Evolutionary conservation across 2,113 vertebrate species (phyloP), one percentile per base, ranked within the genome.

Genomic region (Pomatostomus ruficeps): DNA sequence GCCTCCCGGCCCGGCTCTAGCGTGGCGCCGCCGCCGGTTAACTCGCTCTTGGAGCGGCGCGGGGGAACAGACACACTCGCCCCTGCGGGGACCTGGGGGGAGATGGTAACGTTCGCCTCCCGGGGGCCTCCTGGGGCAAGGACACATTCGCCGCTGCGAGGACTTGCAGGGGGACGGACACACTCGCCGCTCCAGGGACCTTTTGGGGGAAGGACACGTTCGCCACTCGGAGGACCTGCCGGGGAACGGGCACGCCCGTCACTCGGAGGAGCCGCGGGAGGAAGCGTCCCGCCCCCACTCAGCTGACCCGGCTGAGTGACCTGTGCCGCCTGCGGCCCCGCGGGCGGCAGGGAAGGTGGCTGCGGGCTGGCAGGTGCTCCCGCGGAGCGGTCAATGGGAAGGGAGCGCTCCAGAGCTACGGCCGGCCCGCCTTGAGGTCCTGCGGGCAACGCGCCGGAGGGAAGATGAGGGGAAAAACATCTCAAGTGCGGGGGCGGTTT

Each of bases 21-120:
- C 82, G 85, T 77, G 85, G 93, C 88, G 80, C 75, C 79, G 80
- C 88, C 67, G 84, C 72, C 90, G 81, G 85, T 71, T 61, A 73
- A 88, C 59, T 77, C 78, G 74, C 89, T 38, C 14, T 82, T 6
- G 86, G 46, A 43, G 33, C 72, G 85, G 76, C 43, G 48, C 36
- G 20, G 48, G 74, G n/a, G 62, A 4, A 48, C 78, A 25, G 35
- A 25, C 63, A 42, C 46, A 11, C 26, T 40, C 9, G 43, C 14
- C 23, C 6, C 66, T 36, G 58, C 25, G 12, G 14, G 31, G 58
- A 48, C 40, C 40, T 19, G 51, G 25, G 33, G 35, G 52, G 31
- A 33, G 6, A 12, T 63, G 19, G 45, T 52, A 77, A 61, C 63
- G 84, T 38, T 24, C 54, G 33, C 33, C 40, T 46, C 52, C 23